Evolutionary conservation across 2,113 vertebrate species (phyloP).

Genomic region (Plotosus lineatus): DNA sequence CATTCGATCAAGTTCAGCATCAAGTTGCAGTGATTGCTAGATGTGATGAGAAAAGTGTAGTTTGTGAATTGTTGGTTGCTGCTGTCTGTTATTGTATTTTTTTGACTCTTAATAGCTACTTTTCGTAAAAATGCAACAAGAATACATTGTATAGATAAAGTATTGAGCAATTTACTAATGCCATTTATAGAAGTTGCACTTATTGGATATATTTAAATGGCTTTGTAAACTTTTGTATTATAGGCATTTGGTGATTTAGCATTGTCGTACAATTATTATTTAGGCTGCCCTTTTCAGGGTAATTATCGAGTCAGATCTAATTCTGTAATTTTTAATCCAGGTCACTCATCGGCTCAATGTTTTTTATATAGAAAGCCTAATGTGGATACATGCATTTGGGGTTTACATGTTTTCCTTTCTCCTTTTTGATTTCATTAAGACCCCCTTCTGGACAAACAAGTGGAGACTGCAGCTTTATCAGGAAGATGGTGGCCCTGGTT

Average conservation of each 20-base stretch:
- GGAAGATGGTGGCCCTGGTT: slow-evolving; percentile 79
- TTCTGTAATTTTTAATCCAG: background rate
- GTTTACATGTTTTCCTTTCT: slow-evolving; percentile 88
- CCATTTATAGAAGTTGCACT: background rate
- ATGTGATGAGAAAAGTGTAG: background rate
- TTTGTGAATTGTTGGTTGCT: background rate
- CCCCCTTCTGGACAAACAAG: slow-evolving; percentile 85
- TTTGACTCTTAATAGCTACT: background rate
- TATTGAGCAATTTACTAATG: background rate
- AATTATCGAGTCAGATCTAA: background rate
- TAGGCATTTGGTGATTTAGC: background rate
- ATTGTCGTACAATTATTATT: slow-evolving; percentile 4
- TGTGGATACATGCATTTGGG: slow-evolving; percentile 64
- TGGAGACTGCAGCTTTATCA: slow-evolving; percentile 86
- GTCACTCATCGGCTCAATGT: background rate
- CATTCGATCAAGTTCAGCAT: background rate
- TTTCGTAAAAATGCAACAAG: background rate
- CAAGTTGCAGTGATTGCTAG: background rate
- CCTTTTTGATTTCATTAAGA: slow-evolving; percentile 95
- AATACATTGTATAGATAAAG: background rate
- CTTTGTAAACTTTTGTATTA: background rate
- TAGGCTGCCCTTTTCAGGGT: background rate
- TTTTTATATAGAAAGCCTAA: slow-evolving; percentile 20
- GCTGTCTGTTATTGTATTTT: background rate
- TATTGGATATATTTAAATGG: background rate